Evolutionary conservation across 23 tunicate genomes (phyloP).

Genomic region (Styela plicata): DNA sequence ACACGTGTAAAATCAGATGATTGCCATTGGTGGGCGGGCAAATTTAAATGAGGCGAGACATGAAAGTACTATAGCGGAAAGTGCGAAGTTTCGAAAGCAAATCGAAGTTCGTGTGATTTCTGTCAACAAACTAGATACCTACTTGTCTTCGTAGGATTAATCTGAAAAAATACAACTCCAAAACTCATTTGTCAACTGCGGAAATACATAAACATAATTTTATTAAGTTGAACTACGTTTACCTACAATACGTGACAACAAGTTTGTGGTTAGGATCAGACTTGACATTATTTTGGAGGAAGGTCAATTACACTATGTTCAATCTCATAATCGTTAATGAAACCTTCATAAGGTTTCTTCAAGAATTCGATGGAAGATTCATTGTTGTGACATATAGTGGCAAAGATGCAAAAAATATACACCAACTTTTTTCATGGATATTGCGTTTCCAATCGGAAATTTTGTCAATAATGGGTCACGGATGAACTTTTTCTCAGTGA

Average conservation of each 20-base stretch:
- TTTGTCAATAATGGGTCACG: too few relatives aligned
- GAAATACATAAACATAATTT: not conserved
- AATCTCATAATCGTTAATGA: too few relatives aligned
- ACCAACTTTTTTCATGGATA: too few relatives aligned
- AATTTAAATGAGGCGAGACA: not conserved
- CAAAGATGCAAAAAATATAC: too few relatives aligned
- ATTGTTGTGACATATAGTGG: too few relatives aligned
- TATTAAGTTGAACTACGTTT: not conserved
- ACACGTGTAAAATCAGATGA: too few relatives aligned
- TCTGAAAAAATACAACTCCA: not conserved
- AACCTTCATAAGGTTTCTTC: too few relatives aligned
- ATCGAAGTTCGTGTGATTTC: not conserved
- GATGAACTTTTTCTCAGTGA: too few relatives aligned
- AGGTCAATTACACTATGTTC: too few relatives aligned
- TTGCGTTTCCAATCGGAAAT: too few relatives aligned
- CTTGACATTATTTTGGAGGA: not conserved
- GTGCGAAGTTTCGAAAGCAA: not conserved
- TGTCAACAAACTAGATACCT: not conserved
- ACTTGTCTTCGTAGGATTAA: not conserved
- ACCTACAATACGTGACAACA: not conserved
- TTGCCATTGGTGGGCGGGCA: too few relatives aligned
- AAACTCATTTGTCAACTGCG: not conserved
- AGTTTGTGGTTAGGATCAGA: not conserved
- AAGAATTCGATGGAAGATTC: too few relatives aligned
- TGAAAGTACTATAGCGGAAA: not conserved